Conservation (phyloP, 2,797 vertebrate species). For the Clarias laeviceps region DNA sequence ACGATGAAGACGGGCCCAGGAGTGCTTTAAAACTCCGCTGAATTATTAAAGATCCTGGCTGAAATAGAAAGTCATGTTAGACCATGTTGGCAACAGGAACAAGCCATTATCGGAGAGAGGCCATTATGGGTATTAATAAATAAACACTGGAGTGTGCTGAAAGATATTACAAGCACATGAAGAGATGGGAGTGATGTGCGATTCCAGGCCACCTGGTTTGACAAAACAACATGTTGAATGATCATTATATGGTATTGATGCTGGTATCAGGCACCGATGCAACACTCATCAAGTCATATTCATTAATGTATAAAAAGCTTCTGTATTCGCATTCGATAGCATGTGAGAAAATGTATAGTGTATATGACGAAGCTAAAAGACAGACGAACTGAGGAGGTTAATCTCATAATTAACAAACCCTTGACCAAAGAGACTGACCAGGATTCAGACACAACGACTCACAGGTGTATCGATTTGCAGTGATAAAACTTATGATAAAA, state of each 20-base stretch:
- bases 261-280: neutral
- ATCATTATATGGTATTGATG: neutral
- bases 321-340: too few relatives aligned
- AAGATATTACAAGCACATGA: neutral
- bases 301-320: neutral
- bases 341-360: too few relatives aligned
- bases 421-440: neutral
- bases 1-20: neutral
- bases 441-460: neutral
- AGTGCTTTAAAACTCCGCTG: neutral
- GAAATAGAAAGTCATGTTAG: neutral
- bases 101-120: neutral
- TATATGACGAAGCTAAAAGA: too few relatives aligned
- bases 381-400: too few relatives aligned
- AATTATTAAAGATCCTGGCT: slow-evolving; percentile 1
- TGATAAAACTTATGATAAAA: neutral
- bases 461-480: neutral
- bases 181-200: neutral
- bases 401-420: too few relatives aligned
- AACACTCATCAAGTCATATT: neutral
- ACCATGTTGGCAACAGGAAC: neutral
- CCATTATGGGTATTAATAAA: slow-evolving; percentile 20
- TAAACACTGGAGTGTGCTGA: slow-evolving; percentile 8
- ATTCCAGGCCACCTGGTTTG: neutral
- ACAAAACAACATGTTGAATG: neutral